Evolutionary conservation across 2,797 vertebrate genomes (phyloP), one percentile per base, ranked within the genome.

Genomic region (Spheniscus humboldti): DNA sequence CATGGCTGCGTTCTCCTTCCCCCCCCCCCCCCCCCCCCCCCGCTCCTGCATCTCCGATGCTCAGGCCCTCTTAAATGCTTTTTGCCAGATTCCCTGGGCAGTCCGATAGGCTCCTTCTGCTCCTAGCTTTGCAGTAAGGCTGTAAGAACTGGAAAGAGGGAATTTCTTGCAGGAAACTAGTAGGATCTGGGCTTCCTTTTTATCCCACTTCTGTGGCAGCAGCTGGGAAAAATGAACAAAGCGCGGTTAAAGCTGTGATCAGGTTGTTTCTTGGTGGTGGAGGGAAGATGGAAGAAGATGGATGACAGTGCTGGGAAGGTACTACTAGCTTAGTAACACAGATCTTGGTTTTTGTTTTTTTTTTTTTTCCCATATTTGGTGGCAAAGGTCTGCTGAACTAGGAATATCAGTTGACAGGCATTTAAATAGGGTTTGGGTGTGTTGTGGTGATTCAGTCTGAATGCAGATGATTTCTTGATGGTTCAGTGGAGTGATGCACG

Each of bases 1-100:
- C n/a, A 41, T 8, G 47, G 30, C 39, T 39, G 20, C 3, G 1
- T 55, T 79, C 11, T 66, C 23, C 11, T 82, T 18, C n/a, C 12
- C 7, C 9, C 13, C 13, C 4, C 39, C 3, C n/a, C 12, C 7
- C 9, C 13, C n/a, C 12, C 7, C 9, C 13, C 13, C 4, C 39
- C 3, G 9, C 33, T 10, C 17, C 24, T 45, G 15, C 17, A 19
- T 22, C 43, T 55, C 23, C 17, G 25, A 3, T 6, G 27, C 47
- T 73, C 47, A 33, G 30, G n/a, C 5, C 25, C 8, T 47, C 23
- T 74, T 63, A 43, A 33, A 18, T 33, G 48, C 41, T 52, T 48
- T 59, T 37, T 53, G 10, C n/a, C 18, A 33, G 31, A 25, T 47
- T 7, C 55, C 11, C 37, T 35, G 30, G 24, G 33, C 17, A 67